Percentiles rank a stretch among this genome's conserved stretches.
Conservation (phyloP, 2,888 invertebrate genomes). For the Smittia aterrima region DNA sequence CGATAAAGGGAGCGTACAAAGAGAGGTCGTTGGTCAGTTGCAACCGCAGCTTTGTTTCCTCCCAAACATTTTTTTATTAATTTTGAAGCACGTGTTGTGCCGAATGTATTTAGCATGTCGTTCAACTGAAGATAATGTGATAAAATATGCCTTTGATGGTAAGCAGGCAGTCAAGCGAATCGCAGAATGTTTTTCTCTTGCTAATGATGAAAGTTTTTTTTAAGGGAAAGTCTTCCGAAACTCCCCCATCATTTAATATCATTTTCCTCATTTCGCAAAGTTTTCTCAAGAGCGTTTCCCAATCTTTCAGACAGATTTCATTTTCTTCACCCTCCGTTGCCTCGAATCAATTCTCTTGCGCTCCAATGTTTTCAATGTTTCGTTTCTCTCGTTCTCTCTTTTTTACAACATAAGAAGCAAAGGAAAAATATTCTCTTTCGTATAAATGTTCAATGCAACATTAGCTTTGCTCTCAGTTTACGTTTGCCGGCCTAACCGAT, state of each 20-base stretch:
- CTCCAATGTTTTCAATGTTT: neutral
- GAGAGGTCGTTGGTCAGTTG: too few relatives aligned
- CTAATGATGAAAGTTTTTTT: too few relatives aligned
- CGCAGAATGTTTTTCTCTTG: too few relatives aligned
- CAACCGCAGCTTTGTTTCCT: too few relatives aligned
- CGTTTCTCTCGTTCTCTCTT: neutral
- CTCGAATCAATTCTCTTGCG: neutral
- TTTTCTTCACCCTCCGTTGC: neutral
- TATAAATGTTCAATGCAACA: slow-evolving; percentile 13
- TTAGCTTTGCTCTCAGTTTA: slow-evolving; percentile 27
- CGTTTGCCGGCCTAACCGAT: slow-evolving; percentile 17
- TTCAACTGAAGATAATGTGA: too few relatives aligned
- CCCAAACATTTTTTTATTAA: too few relatives aligned
- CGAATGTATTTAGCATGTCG: too few relatives aligned
- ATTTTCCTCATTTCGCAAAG: neutral
- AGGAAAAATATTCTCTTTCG: neutral
- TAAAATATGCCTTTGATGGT: too few relatives aligned
- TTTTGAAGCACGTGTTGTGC: too few relatives aligned
- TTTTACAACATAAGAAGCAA: neutral
- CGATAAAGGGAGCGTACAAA: too few relatives aligned
- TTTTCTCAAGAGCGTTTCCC: neutral
- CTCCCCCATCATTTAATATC: slow-evolving; percentile 7
- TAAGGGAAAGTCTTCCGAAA: neutral
- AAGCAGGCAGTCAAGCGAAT: too few relatives aligned
- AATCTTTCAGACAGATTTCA: slow-evolving; percentile 4